Evolutionary conservation across 2,888 invertebrate genomes (phyloP).

Genomic region (Hypsopygia costalis): DNA sequence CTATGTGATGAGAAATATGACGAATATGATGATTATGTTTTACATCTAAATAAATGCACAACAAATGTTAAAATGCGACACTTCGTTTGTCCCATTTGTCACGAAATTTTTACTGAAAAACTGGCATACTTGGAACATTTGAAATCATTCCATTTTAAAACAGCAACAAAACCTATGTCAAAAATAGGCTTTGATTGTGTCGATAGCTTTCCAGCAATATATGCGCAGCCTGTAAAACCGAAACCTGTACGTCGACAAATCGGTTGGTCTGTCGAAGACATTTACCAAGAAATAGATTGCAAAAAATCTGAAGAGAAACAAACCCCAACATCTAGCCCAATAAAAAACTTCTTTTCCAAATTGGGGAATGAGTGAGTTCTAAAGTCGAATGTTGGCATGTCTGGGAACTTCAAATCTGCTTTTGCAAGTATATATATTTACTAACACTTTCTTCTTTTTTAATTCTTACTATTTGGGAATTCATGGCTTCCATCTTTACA

Average conservation of each 20-base stretch:
- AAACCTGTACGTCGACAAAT: conserved; percentile 67
- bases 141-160: conserved; percentile 50
- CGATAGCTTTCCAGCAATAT: conserved; percentile 55
- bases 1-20: conserved; percentile 66
- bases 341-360: conserved; percentile 68
- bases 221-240: conserved; percentile 59
- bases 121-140: conserved; percentile 58
- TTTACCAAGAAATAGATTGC: conserved; percentile 74
- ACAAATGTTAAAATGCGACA: conserved; percentile 71
- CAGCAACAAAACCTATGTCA: conserved; percentile 18
- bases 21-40: conserved; percentile 59
- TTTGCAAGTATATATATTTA: conserved; percentile 16
- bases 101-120: conserved; percentile 66
- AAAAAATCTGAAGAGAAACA: conserved; percentile 59
- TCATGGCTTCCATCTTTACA: not conserved
- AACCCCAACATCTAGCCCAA: conserved; percentile 64
- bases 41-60: conserved; percentile 66
- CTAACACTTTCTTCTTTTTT: conserved; percentile 13
- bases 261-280: conserved; percentile 75
- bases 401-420: conserved; percentile 32
- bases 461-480: not conserved
- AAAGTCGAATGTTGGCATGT: conserved; percentile 58
- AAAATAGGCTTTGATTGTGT: conserved; percentile 59
- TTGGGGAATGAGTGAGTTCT: conserved; percentile 74
- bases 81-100: conserved; percentile 68